Base-by-base conservation (phyloP, 2,797 vertebrate genomes). In the Notamacropus eugenii region DNA sequence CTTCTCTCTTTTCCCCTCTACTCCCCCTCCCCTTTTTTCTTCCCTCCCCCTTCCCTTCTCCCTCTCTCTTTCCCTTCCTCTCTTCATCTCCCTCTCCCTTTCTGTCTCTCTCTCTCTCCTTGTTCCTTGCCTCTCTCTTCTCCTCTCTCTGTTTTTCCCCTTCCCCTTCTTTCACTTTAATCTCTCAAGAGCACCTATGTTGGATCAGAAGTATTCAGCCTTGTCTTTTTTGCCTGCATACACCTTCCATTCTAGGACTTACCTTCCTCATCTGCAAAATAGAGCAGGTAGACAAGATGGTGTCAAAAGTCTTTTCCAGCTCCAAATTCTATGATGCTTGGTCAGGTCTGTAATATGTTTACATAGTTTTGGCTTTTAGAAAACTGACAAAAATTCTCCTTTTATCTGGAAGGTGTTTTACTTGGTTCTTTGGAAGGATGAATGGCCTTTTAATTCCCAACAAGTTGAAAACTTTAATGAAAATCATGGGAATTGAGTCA, bases 361-460 rank as follows among this genome's bases (percentile, higher is more conserved):
- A 24, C 91, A 8, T 11, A 94, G 91, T 95, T 90, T 95, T 40
- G 91, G 58, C 90, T 93, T 96, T 11, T 91, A 93, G 92, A 96
- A 92, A 55, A 52, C 62, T 54, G 93, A 0, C 91, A 92, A 90
- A 93, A 91, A 96, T 55, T 40, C 90, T 93, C 40, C 34, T 14
- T 46, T 67, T 56, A 55, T 96, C 92, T 92, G 27, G 46, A 87
- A 87, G 24, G 46, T 46, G 55, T 92, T 87, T 95, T 93, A 54
- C 22, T 97, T 97, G 92, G n/a, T 91, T 90, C 94, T 13, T 67
- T 96, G 16, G 90, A 95, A 34, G 74, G n/a, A 91, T 50, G 93
- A 1, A 90, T 56, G 91, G 54, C 91, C 93, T 95, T 95, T 96
- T 94, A 94, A 90, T 96, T 55, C 59, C 95, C 90, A 67, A 55